Evolutionary conservation across 2,113 vertebrate species (phyloP).

Genomic region (Chaenogobius annularis): DNA sequence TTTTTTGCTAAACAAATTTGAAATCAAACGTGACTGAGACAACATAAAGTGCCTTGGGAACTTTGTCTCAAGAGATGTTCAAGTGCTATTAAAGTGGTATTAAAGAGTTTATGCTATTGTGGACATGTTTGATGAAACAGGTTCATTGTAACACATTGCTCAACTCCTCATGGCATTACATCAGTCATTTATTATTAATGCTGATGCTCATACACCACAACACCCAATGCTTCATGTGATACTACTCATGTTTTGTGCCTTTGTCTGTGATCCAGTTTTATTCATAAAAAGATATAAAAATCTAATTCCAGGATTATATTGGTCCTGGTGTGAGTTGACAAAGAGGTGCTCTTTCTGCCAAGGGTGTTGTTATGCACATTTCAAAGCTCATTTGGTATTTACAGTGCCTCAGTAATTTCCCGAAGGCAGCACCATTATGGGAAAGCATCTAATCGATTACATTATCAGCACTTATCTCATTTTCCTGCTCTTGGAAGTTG

Average conservation of each 20-base stretch:
- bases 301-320: neutral
- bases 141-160: neutral
- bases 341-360: constrained; percentile 25
- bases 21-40: neutral
- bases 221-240: neutral
- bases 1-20: neutral
- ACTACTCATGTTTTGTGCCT: constrained; percentile 21
- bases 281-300: neutral
- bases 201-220: neutral
- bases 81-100: neutral
- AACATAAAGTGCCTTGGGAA: neutral
- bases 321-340: constrained; percentile 43
- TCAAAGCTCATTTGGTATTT: constrained; percentile 43
- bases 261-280: constrained; percentile 18
- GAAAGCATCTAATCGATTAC: constrained; percentile 64
- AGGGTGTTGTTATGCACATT: constrained; percentile 33
- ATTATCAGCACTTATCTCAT: constrained; percentile 61
- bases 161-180: neutral
- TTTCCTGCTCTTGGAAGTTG: constrained; percentile 44
- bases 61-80: neutral
- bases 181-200: constrained; percentile 2
- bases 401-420: constrained; percentile 37
- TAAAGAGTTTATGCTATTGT: neutral
- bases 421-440: constrained; percentile 49
- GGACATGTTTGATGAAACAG: neutral